Evolutionary conservation across 2,113 vertebrate species (phyloP), one percentile per base, ranked within the genome.

Genomic region (Solea senegalensis): DNA sequence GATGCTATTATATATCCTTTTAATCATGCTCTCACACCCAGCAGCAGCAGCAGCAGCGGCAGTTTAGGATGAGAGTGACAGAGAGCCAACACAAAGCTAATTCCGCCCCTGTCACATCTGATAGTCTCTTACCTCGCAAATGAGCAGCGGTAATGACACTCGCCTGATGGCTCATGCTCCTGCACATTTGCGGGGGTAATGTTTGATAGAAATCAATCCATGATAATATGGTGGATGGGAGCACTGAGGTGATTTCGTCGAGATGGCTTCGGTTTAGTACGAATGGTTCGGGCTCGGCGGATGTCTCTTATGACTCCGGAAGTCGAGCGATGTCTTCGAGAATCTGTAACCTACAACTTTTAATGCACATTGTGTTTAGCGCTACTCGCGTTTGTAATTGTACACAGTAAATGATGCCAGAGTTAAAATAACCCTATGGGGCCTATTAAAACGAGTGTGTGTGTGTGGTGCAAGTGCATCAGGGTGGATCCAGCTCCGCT

Each of bases 1-100:
- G 94, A 87, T 94, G 94, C 94, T 95, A 95, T 87, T 86, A 87
- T 88, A 81, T 95, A 96, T 96, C 95, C 94, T 97, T 96, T 97
- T 95, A 96, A 98, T 98, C 96, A 96, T 85, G 93, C 93, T 92
- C 86, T 92, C 93, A 93, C 94, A 92, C 80, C 76, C 94, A 92
- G 79, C 74, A 34, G 34, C 68, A 73, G 80, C 94, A 92, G 79
- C 74, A 34, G 34, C 68, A 73, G 80, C 78, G 70, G 74, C 74
- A 71, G 76, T 82, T 76, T 63, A 76, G 83, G 94, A 96, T 94
- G 95, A 95, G 96, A 95, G 92, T 95, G 96, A 96, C 95, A 92
- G 94, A 94, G 89, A 94, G 93, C 77, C 74, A 94, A 92, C 92
- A 91, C 94, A 95, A 95, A 95, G 90, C 95, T 96, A 96, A 98